Evolutionary conservation across 2,888 invertebrate genomes (phyloP).

Genomic region (Erannis defoliaria): DNA sequence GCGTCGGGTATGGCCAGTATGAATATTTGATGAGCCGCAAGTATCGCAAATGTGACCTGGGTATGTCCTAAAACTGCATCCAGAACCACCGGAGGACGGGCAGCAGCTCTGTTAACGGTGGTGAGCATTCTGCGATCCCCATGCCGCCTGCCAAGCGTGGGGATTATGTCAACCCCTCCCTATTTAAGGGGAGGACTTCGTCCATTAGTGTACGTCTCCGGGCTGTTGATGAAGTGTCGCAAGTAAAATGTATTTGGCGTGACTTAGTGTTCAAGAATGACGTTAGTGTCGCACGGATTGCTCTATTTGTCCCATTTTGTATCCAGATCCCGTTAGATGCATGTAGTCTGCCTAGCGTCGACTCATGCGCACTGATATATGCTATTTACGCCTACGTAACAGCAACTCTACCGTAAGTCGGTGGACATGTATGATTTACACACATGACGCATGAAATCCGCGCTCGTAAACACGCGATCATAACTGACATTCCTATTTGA

Average conservation of each 20-base stretch:
- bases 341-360: conserved; percentile 14
- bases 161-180: too few species aligned
- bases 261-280: conserved; percentile 14
- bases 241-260: conserved; percentile 1
- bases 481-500: conserved; percentile 32
- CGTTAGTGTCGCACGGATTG: conserved; percentile 21
- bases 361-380: conserved; percentile 41
- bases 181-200: too few species aligned
- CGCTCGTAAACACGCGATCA: conserved; percentile 36
- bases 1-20: background rate
- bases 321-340: conserved; percentile 43
- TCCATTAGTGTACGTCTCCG: too few species aligned
- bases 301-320: conserved; percentile 43
- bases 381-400: conserved; percentile 43
- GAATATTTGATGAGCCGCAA: conserved; percentile 10
- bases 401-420: conserved; percentile 43
- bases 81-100: too few species aligned
- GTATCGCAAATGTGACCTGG: background rate
- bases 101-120: too few species aligned
- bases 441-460: conserved; percentile 40
- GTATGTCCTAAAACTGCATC: too few species aligned
- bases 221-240: too few species aligned
- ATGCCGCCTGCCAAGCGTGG: too few species aligned
- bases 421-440: conserved; percentile 41
- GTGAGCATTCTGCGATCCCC: too few species aligned